Base-by-base conservation (phyloP, 2,888 invertebrate genomes). In the Pachycephus smyrnensis region DNA sequence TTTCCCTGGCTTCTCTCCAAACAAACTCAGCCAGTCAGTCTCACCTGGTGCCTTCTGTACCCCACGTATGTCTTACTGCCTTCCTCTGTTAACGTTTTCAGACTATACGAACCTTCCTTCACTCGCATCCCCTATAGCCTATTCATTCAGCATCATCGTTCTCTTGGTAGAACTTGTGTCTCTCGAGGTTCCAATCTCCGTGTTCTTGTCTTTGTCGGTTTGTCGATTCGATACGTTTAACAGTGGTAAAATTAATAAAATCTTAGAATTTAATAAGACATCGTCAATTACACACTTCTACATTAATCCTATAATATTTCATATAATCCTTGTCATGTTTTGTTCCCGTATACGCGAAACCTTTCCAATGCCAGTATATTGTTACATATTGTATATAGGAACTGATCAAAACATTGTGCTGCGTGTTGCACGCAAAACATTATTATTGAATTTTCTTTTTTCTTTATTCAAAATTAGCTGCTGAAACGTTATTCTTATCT, bases 1-100 rank as follows among this genome's bases (percentile, higher is more conserved):
- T 79, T 80, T 80, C 79, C 77, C 73, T 76, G 80, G 81, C 80
- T 81, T 81, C 79, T 36, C 68, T 31, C 33, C 30, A 37, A 77
- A 71, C 69, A 69, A 79, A 73, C 74, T 79, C 71, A 68, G 68
- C n/a, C 55, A 55, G 55, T 55, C 55, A 55, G 55, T 55, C 55
- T 55, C 55, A 55, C 55, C 55, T 55, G 55, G 55, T 55, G 55
- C 23, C 23, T 55, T 23, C 23, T 55, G 55, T 55, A 55, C 9
- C 2, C 55, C 23, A 55, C 55, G 55, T 55, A 55, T 55, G 55
- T 55, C 55, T 55, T 2, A 9, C 23, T 55, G 23, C 55, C 9
- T 9, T 55, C 9, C 55, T 73, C 76, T 33, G 12, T 36, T 31
- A 71, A 68, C 75, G 75, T 73, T 77, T 80, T 80, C 73, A 77